Percentiles rank a stretch among this genome's conserved stretches.
These are phyloP conservation scores for Sycophila sp. DNA, from an alignment of 1,140 invertebrate species.

Conservation along the genomic window DNA sequence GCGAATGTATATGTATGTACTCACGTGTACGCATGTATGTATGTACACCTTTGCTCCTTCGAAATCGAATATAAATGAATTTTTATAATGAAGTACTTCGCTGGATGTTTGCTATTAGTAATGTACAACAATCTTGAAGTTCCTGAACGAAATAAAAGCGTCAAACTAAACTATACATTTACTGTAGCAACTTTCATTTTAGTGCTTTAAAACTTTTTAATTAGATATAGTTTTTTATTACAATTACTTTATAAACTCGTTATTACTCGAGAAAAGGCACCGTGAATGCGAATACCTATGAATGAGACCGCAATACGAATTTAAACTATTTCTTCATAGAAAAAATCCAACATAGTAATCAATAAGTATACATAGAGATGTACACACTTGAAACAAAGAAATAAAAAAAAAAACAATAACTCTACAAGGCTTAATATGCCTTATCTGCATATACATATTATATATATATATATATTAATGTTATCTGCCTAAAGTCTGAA, in stretches of 20 bases:
- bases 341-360: no score
- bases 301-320: no score
- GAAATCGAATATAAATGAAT: conserved; percentile 12
- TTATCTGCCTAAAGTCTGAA: conserved; percentile 39
- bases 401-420: conserved; percentile 28
- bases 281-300: not conserved
- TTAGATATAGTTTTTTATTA: no score
- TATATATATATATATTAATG: no score
- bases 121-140: conserved; percentile 13
- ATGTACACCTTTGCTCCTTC: no score
- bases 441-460: conserved; percentile 30
- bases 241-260: no score
- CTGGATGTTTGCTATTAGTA: conserved; percentile 6
- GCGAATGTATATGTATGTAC: conserved; percentile 6
- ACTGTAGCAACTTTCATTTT: no score
- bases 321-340: conserved; percentile 24
- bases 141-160: conserved; percentile 22
- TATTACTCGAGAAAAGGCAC: conserved; percentile 30
- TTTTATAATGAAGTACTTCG: conserved; percentile 23
- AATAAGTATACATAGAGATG: not conserved
- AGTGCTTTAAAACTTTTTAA: no score
- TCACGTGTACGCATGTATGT: no score
- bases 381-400: conserved; percentile 8
- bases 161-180: no score
- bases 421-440: conserved; percentile 35